Conservation (phyloP, 2,113 vertebrate species). For the Siniperca chuatsi region DNA sequence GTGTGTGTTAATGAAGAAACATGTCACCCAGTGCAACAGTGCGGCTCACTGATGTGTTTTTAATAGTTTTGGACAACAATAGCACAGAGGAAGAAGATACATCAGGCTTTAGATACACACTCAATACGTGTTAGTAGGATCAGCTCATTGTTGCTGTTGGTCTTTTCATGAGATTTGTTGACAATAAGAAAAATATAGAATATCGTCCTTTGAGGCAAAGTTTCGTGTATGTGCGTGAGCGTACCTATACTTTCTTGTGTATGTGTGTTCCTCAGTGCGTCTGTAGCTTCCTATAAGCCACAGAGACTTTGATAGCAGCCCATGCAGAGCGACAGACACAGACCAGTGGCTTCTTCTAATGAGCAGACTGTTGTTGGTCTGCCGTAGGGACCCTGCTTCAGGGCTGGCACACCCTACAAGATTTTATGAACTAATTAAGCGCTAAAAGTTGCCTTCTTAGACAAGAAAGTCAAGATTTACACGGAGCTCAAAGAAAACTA, state of each 20-base stretch:
- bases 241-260: neutral
- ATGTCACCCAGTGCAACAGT: neutral
- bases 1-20: neutral
- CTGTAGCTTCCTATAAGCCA: conserved; percentile 42
- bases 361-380: conserved; percentile 76
- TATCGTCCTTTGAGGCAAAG: neutral
- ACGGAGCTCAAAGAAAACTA: conserved; percentile 7
- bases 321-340: conserved; percentile 71
- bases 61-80: too few species aligned
- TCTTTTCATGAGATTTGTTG: neutral
- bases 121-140: neutral
- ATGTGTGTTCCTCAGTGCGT: conserved; percentile 36
- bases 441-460: conserved; percentile 58
- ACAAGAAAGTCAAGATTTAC: conserved; percentile 40
- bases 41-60: too few species aligned
- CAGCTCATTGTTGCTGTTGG: too few species aligned
- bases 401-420: conserved; percentile 39
- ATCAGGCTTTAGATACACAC: neutral
- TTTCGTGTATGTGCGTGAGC: neutral
- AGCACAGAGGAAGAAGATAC: neutral
- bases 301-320: conserved; percentile 56
- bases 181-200: neutral
- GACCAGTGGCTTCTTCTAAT: conserved; percentile 77
- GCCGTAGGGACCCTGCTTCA: conserved; percentile 65
- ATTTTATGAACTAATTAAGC: conserved; percentile 70